These are phyloP conservation scores for Tolypeutes matacus DNA, from an alignment of 2,797 vertebrate genomes.

Conservation along the genomic window DNA sequence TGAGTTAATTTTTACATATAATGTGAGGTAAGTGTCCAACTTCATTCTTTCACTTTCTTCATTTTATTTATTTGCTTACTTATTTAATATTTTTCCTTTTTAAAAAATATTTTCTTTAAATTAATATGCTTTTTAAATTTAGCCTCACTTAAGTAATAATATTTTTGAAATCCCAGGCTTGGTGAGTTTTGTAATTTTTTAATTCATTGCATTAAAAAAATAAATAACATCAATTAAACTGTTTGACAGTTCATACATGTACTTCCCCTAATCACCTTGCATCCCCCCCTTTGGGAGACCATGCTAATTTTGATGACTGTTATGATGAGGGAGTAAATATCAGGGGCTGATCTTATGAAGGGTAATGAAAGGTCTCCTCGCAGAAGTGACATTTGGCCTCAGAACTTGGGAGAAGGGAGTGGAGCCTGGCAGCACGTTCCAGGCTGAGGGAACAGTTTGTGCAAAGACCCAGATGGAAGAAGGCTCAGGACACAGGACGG, in stretches of 20 bases:
- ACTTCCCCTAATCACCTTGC: rapidly evolving
- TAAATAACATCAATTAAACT: rapidly evolving
- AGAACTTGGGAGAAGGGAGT: neutral
- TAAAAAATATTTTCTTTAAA: neutral
- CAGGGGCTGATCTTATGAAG: rapidly evolving
- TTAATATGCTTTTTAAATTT: neutral
- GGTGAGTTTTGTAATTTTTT: neutral
- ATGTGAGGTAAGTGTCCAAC: neutral
- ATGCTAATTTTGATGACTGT: rapidly evolving
- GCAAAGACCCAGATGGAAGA: neutral
- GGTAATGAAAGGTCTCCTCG: neutral
- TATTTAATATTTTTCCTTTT: neutral
- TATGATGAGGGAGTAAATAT: rapidly evolving
- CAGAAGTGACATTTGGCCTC: neutral
- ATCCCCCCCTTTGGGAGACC: rapidly evolving
- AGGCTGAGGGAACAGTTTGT: neutral
- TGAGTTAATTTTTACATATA: neutral
- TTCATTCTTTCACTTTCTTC: neutral
- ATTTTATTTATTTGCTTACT: neutral
- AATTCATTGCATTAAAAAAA: neutral
- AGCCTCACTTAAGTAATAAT: too few relatives aligned
- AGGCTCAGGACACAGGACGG: neutral
- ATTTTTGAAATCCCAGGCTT: neutral
- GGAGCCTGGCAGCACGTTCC: rapidly evolving
- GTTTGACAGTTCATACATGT: rapidly evolving